These are phyloP conservation scores for Agrilus cyanescens DNA, from an alignment of 2,888 invertebrate genomes.

Conservation along the genomic window DNA sequence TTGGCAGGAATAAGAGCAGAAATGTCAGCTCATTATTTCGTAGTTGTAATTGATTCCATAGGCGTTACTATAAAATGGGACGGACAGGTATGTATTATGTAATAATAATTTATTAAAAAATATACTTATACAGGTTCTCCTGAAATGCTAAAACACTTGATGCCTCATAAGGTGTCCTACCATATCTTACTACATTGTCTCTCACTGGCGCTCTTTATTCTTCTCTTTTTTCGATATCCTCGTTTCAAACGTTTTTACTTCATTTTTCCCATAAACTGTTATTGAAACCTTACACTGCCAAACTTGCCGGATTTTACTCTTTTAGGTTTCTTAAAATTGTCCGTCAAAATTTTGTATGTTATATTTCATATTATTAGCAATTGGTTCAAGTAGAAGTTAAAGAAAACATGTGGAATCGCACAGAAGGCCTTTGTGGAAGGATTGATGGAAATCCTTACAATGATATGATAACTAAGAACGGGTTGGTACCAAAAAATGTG, in stretches of 20 bases:
- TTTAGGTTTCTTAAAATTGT: background rate
- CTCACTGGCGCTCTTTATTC: no score
- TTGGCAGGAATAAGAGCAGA: slow-evolving; percentile 62
- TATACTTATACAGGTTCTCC: no score
- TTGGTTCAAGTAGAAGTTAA: slow-evolving; percentile 55
- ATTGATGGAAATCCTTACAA: slow-evolving; percentile 58
- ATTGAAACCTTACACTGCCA: no score
- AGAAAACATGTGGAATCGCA: slow-evolving; percentile 62
- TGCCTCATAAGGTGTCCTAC: no score
- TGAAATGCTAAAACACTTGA: background rate
- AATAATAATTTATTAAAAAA: background rate
- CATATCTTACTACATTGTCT: no score
- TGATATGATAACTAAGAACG: slow-evolving; percentile 55
- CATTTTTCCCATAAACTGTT: no score
- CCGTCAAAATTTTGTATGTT: slow-evolving; percentile 1
- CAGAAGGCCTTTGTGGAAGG: slow-evolving; percentile 71
- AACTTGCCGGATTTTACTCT: slow-evolving; percentile 1
- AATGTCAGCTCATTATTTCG: slow-evolving; percentile 56
- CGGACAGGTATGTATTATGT: slow-evolving; percentile 39
- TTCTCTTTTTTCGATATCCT: no score
- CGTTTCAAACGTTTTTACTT: no score
- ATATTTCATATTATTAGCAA: slow-evolving; percentile 36
- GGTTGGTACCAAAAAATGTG: slow-evolving; percentile 35
- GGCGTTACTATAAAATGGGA: slow-evolving; percentile 72
- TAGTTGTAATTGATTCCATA: slow-evolving; percentile 53